Evolutionary conservation across 2,797 vertebrate genomes (phyloP).

Genomic region (Crotalus adamanteus): DNA sequence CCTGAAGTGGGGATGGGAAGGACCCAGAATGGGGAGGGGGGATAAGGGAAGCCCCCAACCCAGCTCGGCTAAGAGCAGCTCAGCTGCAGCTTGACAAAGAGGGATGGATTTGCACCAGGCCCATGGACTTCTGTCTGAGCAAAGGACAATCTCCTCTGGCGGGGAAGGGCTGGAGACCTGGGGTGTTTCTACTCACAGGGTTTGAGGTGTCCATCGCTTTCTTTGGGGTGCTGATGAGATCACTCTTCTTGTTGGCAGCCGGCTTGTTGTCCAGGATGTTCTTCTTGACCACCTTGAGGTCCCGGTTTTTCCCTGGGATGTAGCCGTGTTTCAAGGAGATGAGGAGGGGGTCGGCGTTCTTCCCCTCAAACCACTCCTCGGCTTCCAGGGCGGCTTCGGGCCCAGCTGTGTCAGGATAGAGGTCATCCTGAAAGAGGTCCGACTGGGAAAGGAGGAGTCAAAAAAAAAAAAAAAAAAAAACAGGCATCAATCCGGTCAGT

Average conservation of each 20-base stretch:
- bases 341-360: slow-evolving; percentile 88
- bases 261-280: slow-evolving; percentile 90
- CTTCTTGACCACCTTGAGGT: slow-evolving; percentile 94
- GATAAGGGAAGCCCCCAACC: background rate
- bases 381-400: slow-evolving; percentile 89
- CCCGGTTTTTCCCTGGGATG: slow-evolving; percentile 88
- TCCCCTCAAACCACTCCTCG: slow-evolving; percentile 95
- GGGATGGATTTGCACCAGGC: background rate
- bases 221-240: slow-evolving; percentile 78
- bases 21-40: rapidly evolving
- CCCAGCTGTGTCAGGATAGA: slow-evolving; percentile 94
- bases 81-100: background rate
- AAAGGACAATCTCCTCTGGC: no score
- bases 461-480: no score
- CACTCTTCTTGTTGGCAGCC: slow-evolving; percentile 78
- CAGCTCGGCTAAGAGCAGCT: background rate
- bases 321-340: slow-evolving; percentile 95
- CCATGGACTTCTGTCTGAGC: no score
- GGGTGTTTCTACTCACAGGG: slow-evolving; percentile 71
- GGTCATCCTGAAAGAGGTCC: slow-evolving; percentile 96
- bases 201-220: slow-evolving; percentile 77
- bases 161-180: background rate
- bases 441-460: slow-evolving; percentile 73
- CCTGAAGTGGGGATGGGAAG: rapidly evolving
- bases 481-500: background rate